A percentile compares a stretch with the other conserved stretches of the same genome.
Conservation (phyloP, 2,113 vertebrate species). For the Macquaria ambigua region DNA sequence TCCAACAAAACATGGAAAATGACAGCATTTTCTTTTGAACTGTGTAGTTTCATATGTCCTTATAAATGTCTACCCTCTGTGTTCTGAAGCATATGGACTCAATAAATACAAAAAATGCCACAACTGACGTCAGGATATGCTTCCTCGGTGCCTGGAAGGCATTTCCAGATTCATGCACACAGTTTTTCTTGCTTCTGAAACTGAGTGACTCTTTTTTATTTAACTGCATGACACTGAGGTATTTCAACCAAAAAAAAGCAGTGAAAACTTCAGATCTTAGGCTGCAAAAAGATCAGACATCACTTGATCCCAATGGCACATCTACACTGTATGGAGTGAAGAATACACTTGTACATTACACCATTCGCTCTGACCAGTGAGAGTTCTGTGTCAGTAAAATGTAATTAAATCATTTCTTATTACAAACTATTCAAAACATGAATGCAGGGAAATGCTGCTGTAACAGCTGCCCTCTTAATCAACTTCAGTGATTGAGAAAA, state of each 20-base stretch:
- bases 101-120: neutral
- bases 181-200: neutral
- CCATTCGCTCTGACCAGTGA: neutral
- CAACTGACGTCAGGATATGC: neutral
- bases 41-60: neutral
- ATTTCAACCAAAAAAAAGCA: neutral
- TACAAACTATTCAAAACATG: conserved; percentile 13
- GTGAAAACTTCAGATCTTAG: neutral
- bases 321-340: neutral
- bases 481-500: conserved; percentile 9
- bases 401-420: conserved; percentile 30
- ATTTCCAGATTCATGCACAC: neutral
- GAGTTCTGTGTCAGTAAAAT: neutral
- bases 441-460: conserved; percentile 51
- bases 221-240: neutral
- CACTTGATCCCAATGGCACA: neutral
- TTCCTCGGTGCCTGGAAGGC: neutral
- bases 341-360: neutral
- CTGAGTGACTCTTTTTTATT: neutral
- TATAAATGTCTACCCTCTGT: neutral
- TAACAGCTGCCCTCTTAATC: conserved; percentile 32
- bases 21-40: conserved; percentile 8
- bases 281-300: neutral
- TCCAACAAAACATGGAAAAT: neutral
- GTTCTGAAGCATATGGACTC: neutral